Evolutionary conservation across 2,797 vertebrate species (phyloP), one percentile per base, ranked within the genome.

Genomic region (Etheostoma nigrum): DNA sequence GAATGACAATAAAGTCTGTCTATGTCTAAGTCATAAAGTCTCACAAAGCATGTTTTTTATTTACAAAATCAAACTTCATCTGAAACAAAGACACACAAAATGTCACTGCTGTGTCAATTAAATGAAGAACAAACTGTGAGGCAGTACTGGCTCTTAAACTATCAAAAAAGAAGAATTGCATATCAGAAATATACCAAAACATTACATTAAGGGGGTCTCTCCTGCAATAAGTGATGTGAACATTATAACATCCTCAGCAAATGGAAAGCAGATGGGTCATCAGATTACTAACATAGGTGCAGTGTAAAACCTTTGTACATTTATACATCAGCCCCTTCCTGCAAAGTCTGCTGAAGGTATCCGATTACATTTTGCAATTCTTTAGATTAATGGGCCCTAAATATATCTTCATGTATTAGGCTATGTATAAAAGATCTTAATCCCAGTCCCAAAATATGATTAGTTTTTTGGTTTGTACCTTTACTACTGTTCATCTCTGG

Each of bases 241-340:
- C 65, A 78, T 44, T 76, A 71, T 27, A 74, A 61, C 14, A 74
- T 73, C 54, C 44, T 60, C 23, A 59, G 51, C 19, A 72, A 70
- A 79, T 70, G 51, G 49, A 73, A 52, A 72, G 15, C 77, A 77
- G 63, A 72, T 80, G 67, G 49, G 54, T 19, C 36, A 30, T 80
- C 44, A 61, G 57, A 65, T 78, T 67, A 75, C 54, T 44, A 14
- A 49, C 25, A 47, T 33, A 57, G 47, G 30, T 51, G 30, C 36
- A 51, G 54, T 19, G 25, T 47, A 61, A 74, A 18, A 65, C 40
- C 1, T 40, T 9, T 40, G 36, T 40, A 11, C 6, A 11, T 42
- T 25, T 48, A n/a, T 27, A 57, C 36, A 36, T 44, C 15, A 23
- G 2, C 10, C 6, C 7, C 16, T 2, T 51, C 15, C 33, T 51